A percentile compares a stretch with the other conserved stretches of the same genome.
These are phyloP conservation scores for Pyrrhia umbra DNA, from an alignment of 2,888 invertebrate genomes.

Conservation along the genomic window DNA sequence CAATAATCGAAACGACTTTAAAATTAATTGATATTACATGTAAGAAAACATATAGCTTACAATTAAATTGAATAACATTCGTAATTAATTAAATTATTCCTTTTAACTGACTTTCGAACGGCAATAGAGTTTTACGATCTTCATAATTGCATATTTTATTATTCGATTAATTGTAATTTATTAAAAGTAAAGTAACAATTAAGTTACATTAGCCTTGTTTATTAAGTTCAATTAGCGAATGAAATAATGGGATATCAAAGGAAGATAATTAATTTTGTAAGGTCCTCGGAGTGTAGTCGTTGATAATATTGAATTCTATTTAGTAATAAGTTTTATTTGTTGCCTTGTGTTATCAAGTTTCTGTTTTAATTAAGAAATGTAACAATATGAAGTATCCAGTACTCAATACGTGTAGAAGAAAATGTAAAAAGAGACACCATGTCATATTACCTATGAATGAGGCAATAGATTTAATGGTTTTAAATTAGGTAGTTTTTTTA, in stretches of 20 bases:
- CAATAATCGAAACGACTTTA: slow-evolving; percentile 11
- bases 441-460: background rate
- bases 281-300: slow-evolving; percentile 10
- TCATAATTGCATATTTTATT: slow-evolving; percentile 54
- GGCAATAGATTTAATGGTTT: too few relatives aligned
- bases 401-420: background rate
- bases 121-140: slow-evolving; percentile 25
- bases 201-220: slow-evolving; percentile 54
- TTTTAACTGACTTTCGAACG: slow-evolving; percentile 35
- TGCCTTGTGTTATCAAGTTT: background rate
- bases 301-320: slow-evolving; percentile 6
- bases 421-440: background rate
- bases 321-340: slow-evolving; percentile 14
- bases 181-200: slow-evolving; percentile 54
- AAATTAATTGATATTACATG: slow-evolving; percentile 42
- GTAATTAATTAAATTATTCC: slow-evolving; percentile 41
- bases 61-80: slow-evolving; percentile 47
- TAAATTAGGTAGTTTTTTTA: too few relatives aligned
- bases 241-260: slow-evolving; percentile 55
- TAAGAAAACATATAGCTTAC: slow-evolving; percentile 37
- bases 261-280: slow-evolving; percentile 40
- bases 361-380: background rate
- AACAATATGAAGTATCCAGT: background rate
- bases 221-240: slow-evolving; percentile 55
- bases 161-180: slow-evolving; percentile 56